Percentiles rank a stretch among this genome's conserved stretches.
phyloP scores from a whole-genome alignment of 2,797 vertebrate species.

The Acipenser transmontanus region DNA sequence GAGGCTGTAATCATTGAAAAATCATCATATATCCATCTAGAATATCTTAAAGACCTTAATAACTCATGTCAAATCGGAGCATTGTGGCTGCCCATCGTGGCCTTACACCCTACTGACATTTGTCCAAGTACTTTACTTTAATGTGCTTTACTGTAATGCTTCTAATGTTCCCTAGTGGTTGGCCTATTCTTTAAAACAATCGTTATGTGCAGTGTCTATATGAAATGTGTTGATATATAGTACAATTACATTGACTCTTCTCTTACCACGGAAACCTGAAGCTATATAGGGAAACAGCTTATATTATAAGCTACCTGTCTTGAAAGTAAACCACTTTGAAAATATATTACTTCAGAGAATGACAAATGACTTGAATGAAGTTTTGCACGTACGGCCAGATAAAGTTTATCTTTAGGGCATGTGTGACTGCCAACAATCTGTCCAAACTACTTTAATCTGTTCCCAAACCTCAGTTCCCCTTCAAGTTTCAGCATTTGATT shows the following conservation, averaged over 20 bases:
- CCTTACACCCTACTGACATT: too few species aligned
- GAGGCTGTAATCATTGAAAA: too few species aligned
- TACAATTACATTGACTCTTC: not conserved
- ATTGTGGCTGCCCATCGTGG: too few species aligned
- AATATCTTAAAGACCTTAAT: too few species aligned
- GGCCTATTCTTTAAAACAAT: too few species aligned
- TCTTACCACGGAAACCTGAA: slow-evolving; percentile 9
- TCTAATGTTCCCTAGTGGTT: too few species aligned
- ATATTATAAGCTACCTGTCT: slow-evolving; percentile 54
- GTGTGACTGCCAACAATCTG: slow-evolving; percentile 72
- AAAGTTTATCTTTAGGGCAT: slow-evolving; percentile 77
- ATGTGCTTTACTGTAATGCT: too few species aligned
- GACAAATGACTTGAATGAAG: slow-evolving; percentile 73
- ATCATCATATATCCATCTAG: too few species aligned
- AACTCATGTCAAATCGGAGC: too few species aligned
- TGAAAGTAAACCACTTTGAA: slow-evolving; percentile 55
- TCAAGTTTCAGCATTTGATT: slow-evolving; percentile 61
- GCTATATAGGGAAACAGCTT: slow-evolving; percentile 33
- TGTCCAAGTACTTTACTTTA: too few species aligned
- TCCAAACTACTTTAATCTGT: slow-evolving; percentile 77
- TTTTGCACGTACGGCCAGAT: slow-evolving; percentile 67
- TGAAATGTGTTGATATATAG: too few species aligned
- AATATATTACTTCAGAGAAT: slow-evolving; percentile 71
- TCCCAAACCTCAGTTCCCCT: slow-evolving; percentile 66
- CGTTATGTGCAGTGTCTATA: too few species aligned